Base-by-base conservation (phyloP, 2,888 invertebrate species). In the Lapara coniferarum region DNA sequence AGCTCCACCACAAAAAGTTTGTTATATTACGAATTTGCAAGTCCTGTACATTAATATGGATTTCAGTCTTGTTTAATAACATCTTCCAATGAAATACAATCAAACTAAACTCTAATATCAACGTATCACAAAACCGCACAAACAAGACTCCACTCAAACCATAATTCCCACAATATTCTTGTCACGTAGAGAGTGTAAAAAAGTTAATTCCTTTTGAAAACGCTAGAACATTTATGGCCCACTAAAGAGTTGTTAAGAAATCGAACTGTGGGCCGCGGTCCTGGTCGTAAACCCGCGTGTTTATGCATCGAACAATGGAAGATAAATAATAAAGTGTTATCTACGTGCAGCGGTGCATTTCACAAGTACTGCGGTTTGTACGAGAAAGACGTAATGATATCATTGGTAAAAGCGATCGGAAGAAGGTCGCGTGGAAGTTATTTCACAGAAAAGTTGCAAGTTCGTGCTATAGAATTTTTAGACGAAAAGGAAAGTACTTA, bases 281-380 rank as follows among this genome's bases (percentile, higher is more conserved):
- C 67, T 67, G 70, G 79, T 81, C 89, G 82, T 91, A 91, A 91
- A 72, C 75, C 72, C 71, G 76, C 75, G 79, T 86, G 86, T 90
- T 91, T 90, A 91, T 85, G 87, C 66, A 25, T 74, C 74, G 83
- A 82, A 92, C 92, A 92, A 92, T 91, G 78, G 89, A 77, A 87
- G 84, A 92, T 92, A 92, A 92, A 92, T 91, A 91, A 89, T 87
- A 86, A 86, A 88, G 19, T 53, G 49, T 66, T 66, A 69, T 66
- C 59, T 63, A 67, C 56, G n/a, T 25, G 30, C 16, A 68, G 30
- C 30, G 68, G 16, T 51, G 58, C 30, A 44, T 58, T 66, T 58
- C 55, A 52, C 58, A 58, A 30, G 58, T 44, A 51, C 44, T 68
- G 68, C 52, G 68, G 58, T 68, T 57, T 19, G 8, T 66, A 46